Base-by-base conservation (phyloP, 2,888 invertebrate species). In the Eurytoma californica region DNA sequence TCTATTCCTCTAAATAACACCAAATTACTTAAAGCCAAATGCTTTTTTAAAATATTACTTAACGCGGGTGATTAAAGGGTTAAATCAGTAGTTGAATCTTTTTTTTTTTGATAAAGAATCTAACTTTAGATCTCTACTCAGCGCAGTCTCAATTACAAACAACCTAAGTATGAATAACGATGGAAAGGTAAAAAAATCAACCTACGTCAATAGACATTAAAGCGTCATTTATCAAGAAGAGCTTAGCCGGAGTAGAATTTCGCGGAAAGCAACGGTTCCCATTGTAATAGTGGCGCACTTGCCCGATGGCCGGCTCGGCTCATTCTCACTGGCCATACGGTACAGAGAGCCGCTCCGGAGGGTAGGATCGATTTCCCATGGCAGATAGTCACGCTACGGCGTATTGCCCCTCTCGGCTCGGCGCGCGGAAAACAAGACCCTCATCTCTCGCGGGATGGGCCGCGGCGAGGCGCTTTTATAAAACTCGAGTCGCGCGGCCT, bases 371-470 rank as follows among this genome's bases (percentile, higher is more conserved):
- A 77, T 67, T 77, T 67, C 72, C 60, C 77, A 77, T 77, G 51
- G 77, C 9, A 30, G 66, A 72, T 66, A 77, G 77, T 66, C 77
- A 77, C 77, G 72, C 72, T 58, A 72, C 66, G 66, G 30, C 65
- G 13, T 14, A 9, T n/a, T n/a, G 57, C 18, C 63, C n/a, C 9
- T 7, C 18, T 30, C 12, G 30, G 18, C n/a, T 63, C 61, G n/a
- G 9, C 61, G 9, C 61, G 30, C 30, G 63, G 63, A 63, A 63
- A 39, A 63, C 39, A 53, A 53, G 53, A 53, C 53, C 53, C 14
- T 53, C 14, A n/a, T 53, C 53, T 53, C 53, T n/a, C 16, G 53
- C 53, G 53, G 53, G n/a, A 53, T 53, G 53, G 53, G 53, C 53
- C n/a, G n/a, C 16, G 14, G 14, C 51, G 51, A 0, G 3, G 13